A percentile compares a stretch with the other conserved stretches of the same genome.
phyloP scores from a whole-genome alignment of 1,140 invertebrate genomes.

The Drosophila kanapiae region DNA sequence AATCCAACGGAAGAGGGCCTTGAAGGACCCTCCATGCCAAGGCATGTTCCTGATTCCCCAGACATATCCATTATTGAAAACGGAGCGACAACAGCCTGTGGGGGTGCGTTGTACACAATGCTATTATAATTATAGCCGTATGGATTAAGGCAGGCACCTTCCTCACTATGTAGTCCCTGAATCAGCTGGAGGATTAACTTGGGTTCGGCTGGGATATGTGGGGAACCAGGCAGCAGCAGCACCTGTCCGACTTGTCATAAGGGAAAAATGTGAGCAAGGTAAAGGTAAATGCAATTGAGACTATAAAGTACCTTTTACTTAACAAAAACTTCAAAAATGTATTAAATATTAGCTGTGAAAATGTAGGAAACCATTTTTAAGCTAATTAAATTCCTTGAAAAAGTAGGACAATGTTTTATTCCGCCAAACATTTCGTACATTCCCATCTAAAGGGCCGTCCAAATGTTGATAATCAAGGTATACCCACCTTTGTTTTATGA shows the following conservation, averaged over 20 bases:
- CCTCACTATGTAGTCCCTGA: background rate
- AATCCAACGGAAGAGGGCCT: slow-evolving; percentile 20
- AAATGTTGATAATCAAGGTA: background rate
- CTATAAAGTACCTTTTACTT: background rate
- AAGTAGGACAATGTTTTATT: background rate
- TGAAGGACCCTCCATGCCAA: slow-evolving; percentile 2
- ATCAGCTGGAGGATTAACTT: slow-evolving; percentile 8
- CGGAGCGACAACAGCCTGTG: slow-evolving; percentile 32
- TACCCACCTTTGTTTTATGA: background rate
- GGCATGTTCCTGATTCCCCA: slow-evolving; percentile 7
- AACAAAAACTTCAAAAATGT: background rate
- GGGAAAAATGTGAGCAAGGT: slow-evolving; percentile 1
- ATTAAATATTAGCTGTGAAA: background rate
- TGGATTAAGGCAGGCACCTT: slow-evolving; percentile 21
- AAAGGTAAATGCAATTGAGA: background rate
- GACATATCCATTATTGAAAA: slow-evolving; percentile 39
- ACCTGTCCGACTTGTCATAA: slow-evolving; percentile 29
- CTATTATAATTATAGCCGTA: slow-evolving; percentile 53
- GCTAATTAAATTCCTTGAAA: too few species aligned
- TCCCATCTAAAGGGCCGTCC: background rate
- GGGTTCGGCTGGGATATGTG: slow-evolving; percentile 6
- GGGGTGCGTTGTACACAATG: slow-evolving; percentile 40
- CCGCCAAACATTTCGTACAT: background rate
- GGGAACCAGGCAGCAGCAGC: background rate
- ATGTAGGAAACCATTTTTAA: too few species aligned